A percentile compares a stretch with the other conserved stretches of the same genome.
phyloP scores from a whole-genome alignment of 2,888 invertebrate species.

The Silvanus unidentatus region DNA sequence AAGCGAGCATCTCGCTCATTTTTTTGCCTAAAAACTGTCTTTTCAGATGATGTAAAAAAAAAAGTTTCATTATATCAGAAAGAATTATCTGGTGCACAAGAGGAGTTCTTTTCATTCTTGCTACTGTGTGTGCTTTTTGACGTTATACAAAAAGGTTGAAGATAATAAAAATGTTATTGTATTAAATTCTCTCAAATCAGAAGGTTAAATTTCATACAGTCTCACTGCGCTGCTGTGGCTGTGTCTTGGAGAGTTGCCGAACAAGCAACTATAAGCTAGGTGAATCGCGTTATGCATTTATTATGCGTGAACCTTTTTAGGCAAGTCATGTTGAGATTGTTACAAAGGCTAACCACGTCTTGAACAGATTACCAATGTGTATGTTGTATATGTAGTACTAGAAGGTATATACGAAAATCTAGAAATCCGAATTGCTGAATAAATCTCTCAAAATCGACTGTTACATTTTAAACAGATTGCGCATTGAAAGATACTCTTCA shows the following conservation, averaged over 20 bases:
- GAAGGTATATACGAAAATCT: conserved; percentile 21
- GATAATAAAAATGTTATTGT: neutral
- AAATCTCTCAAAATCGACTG: conserved; percentile 15
- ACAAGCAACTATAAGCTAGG: conserved; percentile 13
- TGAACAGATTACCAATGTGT: conserved; percentile 23
- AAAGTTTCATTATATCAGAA: too few relatives aligned
- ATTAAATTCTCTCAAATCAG: too few relatives aligned
- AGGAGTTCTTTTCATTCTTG: too few relatives aligned
- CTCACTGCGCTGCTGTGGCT: too few relatives aligned
- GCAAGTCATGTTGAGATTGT: conserved; percentile 23
- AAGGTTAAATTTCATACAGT: too few relatives aligned
- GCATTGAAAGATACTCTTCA: too few relatives aligned
- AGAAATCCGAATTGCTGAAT: conserved; percentile 16
- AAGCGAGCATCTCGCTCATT: too few relatives aligned
- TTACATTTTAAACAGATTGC: conserved; percentile 8
- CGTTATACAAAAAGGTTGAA: neutral
- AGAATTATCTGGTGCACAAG: too few relatives aligned
- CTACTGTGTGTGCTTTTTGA: too few relatives aligned
- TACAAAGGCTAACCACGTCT: conserved; percentile 22
- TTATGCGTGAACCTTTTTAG: conserved; percentile 21
- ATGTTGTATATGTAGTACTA: conserved; percentile 4
- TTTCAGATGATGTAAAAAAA: too few relatives aligned
- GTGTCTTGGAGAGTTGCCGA: neutral
- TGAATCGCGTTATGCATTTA: conserved; percentile 22
- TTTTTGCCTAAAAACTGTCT: too few relatives aligned